phyloP scores from a whole-genome alignment of 2,888 invertebrate species.

The Eutolmus rufibarbis region DNA sequence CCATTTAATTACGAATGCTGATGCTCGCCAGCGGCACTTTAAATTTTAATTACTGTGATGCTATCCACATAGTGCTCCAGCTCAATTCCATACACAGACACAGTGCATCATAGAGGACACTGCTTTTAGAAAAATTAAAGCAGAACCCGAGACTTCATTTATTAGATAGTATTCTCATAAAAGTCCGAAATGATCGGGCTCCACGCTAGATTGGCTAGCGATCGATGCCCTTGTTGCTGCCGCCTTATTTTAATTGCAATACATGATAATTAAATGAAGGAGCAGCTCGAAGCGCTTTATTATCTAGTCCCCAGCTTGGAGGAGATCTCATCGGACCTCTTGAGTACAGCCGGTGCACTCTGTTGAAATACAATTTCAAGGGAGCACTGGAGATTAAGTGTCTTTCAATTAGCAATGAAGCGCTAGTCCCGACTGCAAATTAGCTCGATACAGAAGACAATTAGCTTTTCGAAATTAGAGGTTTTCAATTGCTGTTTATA shows the following conservation, averaged over 20 bases:
- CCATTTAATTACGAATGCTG: constrained; percentile 18
- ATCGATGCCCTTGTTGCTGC: neutral
- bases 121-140: neutral
- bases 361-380: neutral
- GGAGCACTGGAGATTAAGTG: neutral
- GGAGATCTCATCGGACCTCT: neutral
- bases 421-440: neutral
- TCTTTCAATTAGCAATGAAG: neutral
- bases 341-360: neutral
- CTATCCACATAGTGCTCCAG: constrained; percentile 3
- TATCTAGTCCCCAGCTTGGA: neutral
- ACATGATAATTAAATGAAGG: neutral
- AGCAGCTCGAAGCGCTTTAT: neutral
- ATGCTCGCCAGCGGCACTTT: constrained; percentile 6
- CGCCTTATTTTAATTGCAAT: neutral
- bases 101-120: neutral
- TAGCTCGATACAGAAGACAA: neutral
- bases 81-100: neutral
- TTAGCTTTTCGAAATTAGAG: neutral
- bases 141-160: neutral
- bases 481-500: neutral
- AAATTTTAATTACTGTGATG: constrained; percentile 28
- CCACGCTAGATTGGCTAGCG: neutral
- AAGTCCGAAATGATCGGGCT: neutral
- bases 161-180: constrained; percentile 2